These are phyloP conservation scores for Exaiptasia diaphana DNA, from an alignment of 64 coral and sea anemone genomes.

Conservation along the genomic window DNA sequence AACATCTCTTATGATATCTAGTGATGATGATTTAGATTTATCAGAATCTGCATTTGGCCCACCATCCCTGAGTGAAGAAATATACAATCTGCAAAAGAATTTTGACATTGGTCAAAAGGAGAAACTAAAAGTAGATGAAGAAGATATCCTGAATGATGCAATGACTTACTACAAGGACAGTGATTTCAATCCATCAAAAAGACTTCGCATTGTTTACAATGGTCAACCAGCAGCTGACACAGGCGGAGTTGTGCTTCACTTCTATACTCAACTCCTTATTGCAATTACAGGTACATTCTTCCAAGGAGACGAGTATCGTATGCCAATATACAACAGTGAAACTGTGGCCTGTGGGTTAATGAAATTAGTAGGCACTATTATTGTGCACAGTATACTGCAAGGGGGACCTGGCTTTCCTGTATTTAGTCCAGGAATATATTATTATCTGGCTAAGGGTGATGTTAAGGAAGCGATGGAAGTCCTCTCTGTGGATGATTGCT, in stretches of 20 bases:
- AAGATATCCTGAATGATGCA: slow-evolving; percentile 42
- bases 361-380: slow-evolving; percentile 67
- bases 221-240: slow-evolving; percentile 56
- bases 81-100: slow-evolving; percentile 40
- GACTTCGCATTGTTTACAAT: slow-evolving; percentile 34
- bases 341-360: slow-evolving; percentile 53
- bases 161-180: slow-evolving; percentile 55
- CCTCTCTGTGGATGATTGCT: slow-evolving; percentile 59
- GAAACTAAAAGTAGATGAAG: slow-evolving; percentile 56
- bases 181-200: slow-evolving; percentile 43
- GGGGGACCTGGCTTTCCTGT: slow-evolving; percentile 58
- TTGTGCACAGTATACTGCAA: slow-evolving; percentile 64
- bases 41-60: slow-evolving; percentile 45
- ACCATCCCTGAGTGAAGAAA: background rate
- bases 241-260: slow-evolving; percentile 45
- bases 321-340: slow-evolving; percentile 45
- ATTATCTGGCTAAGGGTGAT: slow-evolving; percentile 64
- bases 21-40: slow-evolving; percentile 47
- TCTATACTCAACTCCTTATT: slow-evolving; percentile 51
- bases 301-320: slow-evolving; percentile 20
- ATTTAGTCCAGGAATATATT: slow-evolving; percentile 50
- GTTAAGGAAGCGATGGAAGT: slow-evolving; percentile 42
- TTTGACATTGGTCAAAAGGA: slow-evolving; percentile 42
- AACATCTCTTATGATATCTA: background rate
- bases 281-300: slow-evolving; percentile 37